Conservation (phyloP, 2,113 vertebrate genomes). For the Xyliphius kryptos region DNA sequence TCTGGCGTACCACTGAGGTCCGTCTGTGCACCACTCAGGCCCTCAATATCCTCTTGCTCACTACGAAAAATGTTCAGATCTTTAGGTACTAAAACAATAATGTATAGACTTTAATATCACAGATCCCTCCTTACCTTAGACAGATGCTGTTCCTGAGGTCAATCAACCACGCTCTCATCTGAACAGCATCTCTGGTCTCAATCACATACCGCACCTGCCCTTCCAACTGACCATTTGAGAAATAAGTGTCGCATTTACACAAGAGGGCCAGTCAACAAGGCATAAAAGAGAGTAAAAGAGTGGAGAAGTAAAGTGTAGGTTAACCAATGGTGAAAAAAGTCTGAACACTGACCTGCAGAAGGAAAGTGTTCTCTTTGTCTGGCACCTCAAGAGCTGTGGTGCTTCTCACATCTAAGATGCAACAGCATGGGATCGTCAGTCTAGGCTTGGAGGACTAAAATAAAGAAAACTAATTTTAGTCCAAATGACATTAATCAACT, state of each 20-base stretch:
- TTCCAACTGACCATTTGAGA: conserved; percentile 64
- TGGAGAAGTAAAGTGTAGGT: background rate
- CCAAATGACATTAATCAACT: too few relatives aligned
- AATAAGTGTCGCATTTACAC: background rate
- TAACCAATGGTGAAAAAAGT: background rate
- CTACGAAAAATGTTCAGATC: conserved; percentile 41
- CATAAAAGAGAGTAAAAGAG: background rate
- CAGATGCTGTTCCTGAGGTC: conserved; percentile 84
- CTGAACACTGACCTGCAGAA: conserved; percentile 71
- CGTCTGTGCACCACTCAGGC: conserved; percentile 62
- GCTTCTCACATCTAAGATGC: conserved; percentile 76
- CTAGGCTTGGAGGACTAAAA: conserved; percentile 78
- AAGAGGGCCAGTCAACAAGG: background rate
- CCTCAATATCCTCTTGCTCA: conserved; percentile 69
- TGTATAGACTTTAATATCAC: background rate
- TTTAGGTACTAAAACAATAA: background rate
- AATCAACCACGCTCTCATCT: conserved; percentile 84
- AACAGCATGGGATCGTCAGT: conserved; percentile 74
- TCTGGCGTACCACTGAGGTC: conserved; percentile 71
- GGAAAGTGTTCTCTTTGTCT: conserved; percentile 86
- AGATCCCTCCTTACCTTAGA: conserved; percentile 64
- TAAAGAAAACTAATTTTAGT: too few relatives aligned
- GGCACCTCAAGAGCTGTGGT: conserved; percentile 85
- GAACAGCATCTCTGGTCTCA: conserved; percentile 77
- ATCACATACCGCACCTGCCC: conserved; percentile 77